These are phyloP conservation scores for Discoglossus pictus DNA, from an alignment of 2,797 vertebrate species.

Conservation along the genomic window DNA sequence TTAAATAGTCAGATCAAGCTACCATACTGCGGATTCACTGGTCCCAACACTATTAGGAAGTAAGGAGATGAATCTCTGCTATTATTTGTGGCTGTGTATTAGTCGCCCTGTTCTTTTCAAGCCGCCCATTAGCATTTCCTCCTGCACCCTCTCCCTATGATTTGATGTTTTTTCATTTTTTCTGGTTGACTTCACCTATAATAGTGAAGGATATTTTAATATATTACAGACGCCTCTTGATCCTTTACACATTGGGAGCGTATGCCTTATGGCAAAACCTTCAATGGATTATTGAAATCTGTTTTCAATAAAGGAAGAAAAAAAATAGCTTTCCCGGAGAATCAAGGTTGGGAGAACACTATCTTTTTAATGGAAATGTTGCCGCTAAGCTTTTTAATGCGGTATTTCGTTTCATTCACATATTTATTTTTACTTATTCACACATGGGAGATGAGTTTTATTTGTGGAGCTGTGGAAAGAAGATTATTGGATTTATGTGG, in stretches of 20 bases:
- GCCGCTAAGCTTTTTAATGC: slow-evolving; percentile 23
- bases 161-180: slow-evolving; percentile 2
- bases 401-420: slow-evolving; percentile 30
- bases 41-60: too few relatives aligned
- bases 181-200: slow-evolving; percentile 25
- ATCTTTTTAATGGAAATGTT: slow-evolving; percentile 46
- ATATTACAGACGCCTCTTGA: slow-evolving; percentile 37
- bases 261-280: slow-evolving; percentile 31
- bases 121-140: background rate
- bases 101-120: background rate
- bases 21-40: too few relatives aligned
- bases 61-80: too few relatives aligned
- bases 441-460: slow-evolving; percentile 46
- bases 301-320: slow-evolving; percentile 37
- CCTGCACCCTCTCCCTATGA: background rate
- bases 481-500: slow-evolving; percentile 38
- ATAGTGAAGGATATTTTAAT: slow-evolving; percentile 34
- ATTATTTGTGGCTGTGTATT: too few relatives aligned
- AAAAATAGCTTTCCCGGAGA: slow-evolving; percentile 34
- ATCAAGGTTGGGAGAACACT: slow-evolving; percentile 6
- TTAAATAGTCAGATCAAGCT: too few relatives aligned
- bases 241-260: slow-evolving; percentile 18
- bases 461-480: slow-evolving; percentile 29
- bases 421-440: slow-evolving; percentile 49
- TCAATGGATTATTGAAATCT: slow-evolving; percentile 48